Evolutionary conservation across 2,113 vertebrate species (phyloP).

Genomic region (Alectura lathami): DNA sequence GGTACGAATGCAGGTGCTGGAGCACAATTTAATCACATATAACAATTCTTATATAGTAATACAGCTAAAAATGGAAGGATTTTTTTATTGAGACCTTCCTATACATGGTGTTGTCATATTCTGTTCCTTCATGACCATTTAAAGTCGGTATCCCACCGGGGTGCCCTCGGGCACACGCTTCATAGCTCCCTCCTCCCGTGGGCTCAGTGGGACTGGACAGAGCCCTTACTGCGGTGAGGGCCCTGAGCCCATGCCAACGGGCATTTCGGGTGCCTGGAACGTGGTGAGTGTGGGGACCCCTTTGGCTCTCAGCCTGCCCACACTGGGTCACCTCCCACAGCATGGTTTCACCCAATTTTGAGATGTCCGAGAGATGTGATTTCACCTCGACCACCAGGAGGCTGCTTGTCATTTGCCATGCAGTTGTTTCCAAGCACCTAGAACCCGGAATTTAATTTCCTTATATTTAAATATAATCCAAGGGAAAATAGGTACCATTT

Average conservation of each 20-base stretch:
- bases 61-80: background rate
- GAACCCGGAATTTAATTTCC: background rate
- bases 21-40: background rate
- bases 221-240: background rate
- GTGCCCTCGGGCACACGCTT: background rate
- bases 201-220: background rate
- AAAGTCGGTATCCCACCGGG: background rate
- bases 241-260: fast-evolving
- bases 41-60: background rate
- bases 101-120: background rate
- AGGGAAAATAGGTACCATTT: background rate
- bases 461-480: background rate
- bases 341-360: background rate
- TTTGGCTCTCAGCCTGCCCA: background rate
- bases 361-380: background rate
- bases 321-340: too few relatives aligned
- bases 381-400: background rate
- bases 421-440: background rate
- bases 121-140: background rate
- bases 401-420: background rate
- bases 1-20: fast-evolving
- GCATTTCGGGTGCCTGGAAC: fast-evolving
- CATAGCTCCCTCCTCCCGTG: background rate
- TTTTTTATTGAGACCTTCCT: background rate
- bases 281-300: background rate